Evolutionary conservation across 2,797 vertebrate genomes (phyloP).

Genomic region (Hoplostethus atlanticus): DNA sequence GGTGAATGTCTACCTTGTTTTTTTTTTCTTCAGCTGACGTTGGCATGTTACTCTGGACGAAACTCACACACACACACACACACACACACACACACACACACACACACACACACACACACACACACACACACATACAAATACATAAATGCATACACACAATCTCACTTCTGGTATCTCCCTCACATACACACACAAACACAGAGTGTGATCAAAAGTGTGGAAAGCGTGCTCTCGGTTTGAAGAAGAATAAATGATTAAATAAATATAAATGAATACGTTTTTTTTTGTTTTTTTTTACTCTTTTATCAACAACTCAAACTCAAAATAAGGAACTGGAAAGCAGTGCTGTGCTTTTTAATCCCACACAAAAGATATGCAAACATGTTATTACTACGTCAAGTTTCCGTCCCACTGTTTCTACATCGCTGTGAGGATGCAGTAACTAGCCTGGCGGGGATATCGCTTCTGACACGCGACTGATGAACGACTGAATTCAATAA

Average conservation of each 20-base stretch:
- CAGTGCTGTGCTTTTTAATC: constrained; percentile 37
- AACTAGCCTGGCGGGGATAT: constrained; percentile 61
- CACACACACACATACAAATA: constrained; percentile 12
- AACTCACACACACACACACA: constrained; percentile 22
- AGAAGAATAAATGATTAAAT: background rate
- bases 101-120: constrained; percentile 7
- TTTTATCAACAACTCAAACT: constrained; percentile 26
- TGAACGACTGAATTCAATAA: constrained; percentile 70
- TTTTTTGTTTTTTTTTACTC: no score
- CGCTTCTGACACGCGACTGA: constrained; percentile 61
- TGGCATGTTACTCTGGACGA: constrained; percentile 63
- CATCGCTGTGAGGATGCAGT: constrained; percentile 31
- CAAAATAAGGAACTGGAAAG: background rate
- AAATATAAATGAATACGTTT: constrained; percentile 3
- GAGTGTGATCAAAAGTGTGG: constrained; percentile 30
- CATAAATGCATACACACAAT: constrained; percentile 20
- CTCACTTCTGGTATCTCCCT: constrained; percentile 7
- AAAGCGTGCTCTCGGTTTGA: constrained; percentile 1
- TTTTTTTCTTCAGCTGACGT: constrained; percentile 63
- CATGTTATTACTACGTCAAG: constrained; percentile 30
- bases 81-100: constrained; percentile 26
- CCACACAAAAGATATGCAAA: constrained; percentile 59
- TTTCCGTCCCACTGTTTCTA: constrained; percentile 40
- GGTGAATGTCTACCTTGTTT: constrained; percentile 47
- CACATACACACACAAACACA: background rate